Evolutionary conservation across 2,888 invertebrate species (phyloP).

Genomic region (Hipparchia sbordonii): DNA sequence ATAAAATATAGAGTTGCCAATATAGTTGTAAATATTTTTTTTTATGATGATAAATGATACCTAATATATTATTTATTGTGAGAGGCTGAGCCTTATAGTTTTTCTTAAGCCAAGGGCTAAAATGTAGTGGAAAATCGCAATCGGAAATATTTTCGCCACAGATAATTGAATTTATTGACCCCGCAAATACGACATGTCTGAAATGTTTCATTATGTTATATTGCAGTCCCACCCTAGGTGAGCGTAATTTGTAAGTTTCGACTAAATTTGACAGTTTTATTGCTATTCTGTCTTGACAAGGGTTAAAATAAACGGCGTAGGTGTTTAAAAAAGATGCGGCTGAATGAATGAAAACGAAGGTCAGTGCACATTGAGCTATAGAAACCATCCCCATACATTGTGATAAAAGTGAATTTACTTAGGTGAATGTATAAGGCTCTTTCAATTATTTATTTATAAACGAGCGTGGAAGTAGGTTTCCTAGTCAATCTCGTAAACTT

Average conservation of each 20-base stretch:
- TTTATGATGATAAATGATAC: not conserved
- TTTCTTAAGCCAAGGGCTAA: not conserved
- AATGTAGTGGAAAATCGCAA: not conserved
- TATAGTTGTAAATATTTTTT: constrained; percentile 12
- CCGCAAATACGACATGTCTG: no score
- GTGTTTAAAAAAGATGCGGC: not conserved
- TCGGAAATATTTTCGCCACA: no score
- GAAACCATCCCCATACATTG: not conserved
- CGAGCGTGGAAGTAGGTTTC: not conserved
- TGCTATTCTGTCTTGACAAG: no score
- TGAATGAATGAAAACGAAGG: not conserved
- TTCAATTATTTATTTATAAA: constrained; percentile 1
- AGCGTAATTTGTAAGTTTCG: no score
- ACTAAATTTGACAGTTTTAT: not conserved
- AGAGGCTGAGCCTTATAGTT: constrained; percentile 5
- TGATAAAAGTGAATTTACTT: not conserved
- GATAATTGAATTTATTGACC: no score
- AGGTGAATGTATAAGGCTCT: not conserved
- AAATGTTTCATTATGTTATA: no score
- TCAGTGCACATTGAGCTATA: not conserved
- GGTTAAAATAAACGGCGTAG: no score
- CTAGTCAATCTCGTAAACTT: constrained; percentile 14
- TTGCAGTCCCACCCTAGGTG: not conserved
- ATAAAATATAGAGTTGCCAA: not conserved
- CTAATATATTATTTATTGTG: not conserved